Evolutionary conservation across 2,113 vertebrate species (phyloP).

Genomic region (Prochilodus magdalenae): DNA sequence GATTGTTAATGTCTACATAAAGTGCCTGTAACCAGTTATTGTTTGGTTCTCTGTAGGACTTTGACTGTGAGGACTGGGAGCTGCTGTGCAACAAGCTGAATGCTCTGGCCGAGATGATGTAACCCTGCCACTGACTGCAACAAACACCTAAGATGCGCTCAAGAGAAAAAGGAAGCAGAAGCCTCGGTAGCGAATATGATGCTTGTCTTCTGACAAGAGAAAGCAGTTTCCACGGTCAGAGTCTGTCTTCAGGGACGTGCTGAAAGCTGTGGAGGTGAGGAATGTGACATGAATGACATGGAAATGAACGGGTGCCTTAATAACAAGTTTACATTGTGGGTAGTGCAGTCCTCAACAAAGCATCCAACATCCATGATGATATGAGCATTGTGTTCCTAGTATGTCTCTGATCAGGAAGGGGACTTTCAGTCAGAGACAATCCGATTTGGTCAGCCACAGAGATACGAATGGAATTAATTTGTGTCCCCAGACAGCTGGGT

Average conservation of each 20-base stretch:
- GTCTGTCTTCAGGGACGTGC: conserved; percentile 93
- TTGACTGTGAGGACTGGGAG: conserved; percentile 89
- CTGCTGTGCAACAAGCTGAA: conserved; percentile 86
- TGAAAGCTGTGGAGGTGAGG: conserved; percentile 91
- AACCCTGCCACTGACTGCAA: conserved; percentile 96
- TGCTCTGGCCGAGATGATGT: too few species aligned
- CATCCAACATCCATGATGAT: too few species aligned
- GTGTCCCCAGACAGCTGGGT: conserved; percentile 98
- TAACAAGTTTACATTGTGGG: too few species aligned
- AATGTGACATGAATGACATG: background rate
- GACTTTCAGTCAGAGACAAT: conserved; percentile 92
- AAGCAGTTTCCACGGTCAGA: too few species aligned
- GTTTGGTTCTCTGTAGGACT: conserved; percentile 78
- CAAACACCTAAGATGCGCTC: conserved; percentile 95
- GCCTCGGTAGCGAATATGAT: too few species aligned
- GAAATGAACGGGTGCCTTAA: background rate
- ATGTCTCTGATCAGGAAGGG: conserved; percentile 80
- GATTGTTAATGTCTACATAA: too few species aligned
- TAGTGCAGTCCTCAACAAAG: background rate
- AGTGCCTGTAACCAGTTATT: background rate
- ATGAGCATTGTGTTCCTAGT: too few species aligned
- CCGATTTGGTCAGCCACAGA: conserved; percentile 95
- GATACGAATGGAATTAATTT: conserved; percentile 94
- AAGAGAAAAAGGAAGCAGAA: too few species aligned
- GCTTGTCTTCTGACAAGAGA: too few species aligned